Base-by-base conservation (phyloP, 2,888 invertebrate genomes). In the Spisula subtruncata region DNA sequence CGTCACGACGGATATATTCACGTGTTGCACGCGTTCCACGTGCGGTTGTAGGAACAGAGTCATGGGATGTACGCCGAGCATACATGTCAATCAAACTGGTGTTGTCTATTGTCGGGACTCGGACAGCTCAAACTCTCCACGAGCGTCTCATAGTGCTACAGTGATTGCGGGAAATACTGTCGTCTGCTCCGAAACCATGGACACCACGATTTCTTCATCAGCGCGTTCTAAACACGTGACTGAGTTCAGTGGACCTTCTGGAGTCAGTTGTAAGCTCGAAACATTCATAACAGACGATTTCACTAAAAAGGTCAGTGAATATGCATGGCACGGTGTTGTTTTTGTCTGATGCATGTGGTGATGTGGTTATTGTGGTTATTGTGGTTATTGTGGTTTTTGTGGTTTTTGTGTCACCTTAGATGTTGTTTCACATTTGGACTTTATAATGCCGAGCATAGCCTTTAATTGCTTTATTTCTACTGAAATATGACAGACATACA, bases 51-150 rank as follows among this genome's bases (percentile, higher is more conserved):
- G 83, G 84, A 75, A 83, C 46, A 60, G 41, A 83, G 94, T 87
- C 81, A 96, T 96, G 96, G 96, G 96, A 88, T 96, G 96, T 89
- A 96, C 96, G 14, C 96, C 96, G 54, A 96, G 96, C 92, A 96
- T 96, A 51, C 96, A 96, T 90, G 96, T 96, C 20, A 94, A 95
- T 83, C 96, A 96, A 90, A 96, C 96, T 1, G 96, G 96, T 14
- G 96, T 96, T 32, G 95, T 96, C 4, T 95, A 96, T 90, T 96
- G 96, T 88, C 94, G 95, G n/a, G 96, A 96, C 25, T 95, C 95
- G 2, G 96, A 96, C 46, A 95, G 94, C 56, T 95, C 96, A n/a
- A 95, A 94, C 91, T 94, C 95, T 1, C 95, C 94, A 16, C 92
- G 92, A n/a, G 93, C 94, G 20, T 94, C 95, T 10, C 92, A 93